Evolutionary conservation across 2,888 invertebrate genomes (phyloP), one percentile per base, ranked within the genome.

Genomic region (Chrysolina americana): DNA sequence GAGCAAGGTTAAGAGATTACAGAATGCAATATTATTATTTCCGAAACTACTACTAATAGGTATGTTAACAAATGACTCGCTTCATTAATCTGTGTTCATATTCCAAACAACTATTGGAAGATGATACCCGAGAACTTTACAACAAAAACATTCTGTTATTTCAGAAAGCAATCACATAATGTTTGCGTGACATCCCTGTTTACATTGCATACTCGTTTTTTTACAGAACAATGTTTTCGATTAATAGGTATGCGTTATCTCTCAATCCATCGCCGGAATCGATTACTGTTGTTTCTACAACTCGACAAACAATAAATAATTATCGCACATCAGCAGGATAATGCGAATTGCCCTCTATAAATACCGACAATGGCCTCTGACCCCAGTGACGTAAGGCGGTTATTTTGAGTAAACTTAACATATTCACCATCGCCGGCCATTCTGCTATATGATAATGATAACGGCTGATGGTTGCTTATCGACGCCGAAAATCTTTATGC

Each of bases 341-440:
- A 53, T 56, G n/a, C 65, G 47, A 48, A 68, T 53, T 68, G 68
- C 41, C 56, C 19, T 68, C 53, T 68, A 50, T 68, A 41, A 50
- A 68, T 68, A 50, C 10, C 68, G 56, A 28, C 41, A 36, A 36
- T 68, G 68, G 41, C 41, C 68, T 68, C 53, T 68, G 53, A 68
- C 50, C 68, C 19, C 21, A 19, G 68, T 68, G 68, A 68, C 68
- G 68, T 53, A 68, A 68, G 53, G 41, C 17, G 8, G 53, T 53
- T 68, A 68, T 68, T 68, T 68, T 53, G 36, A 68, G 53, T 53
- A 19, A 41, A 68, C 36, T 41, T 48, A 68, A 53, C 28, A 6
- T 59, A 59, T 59, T 28, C 59, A 59, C 9, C 59, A 28, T 15
- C 50, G 11, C 36, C 28, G n/a, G 59, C 36, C 15, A n/a, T 36